Conservation (phyloP, 92 coral and sea anemone genomes). For the Isaurus tuberculatus region DNA sequence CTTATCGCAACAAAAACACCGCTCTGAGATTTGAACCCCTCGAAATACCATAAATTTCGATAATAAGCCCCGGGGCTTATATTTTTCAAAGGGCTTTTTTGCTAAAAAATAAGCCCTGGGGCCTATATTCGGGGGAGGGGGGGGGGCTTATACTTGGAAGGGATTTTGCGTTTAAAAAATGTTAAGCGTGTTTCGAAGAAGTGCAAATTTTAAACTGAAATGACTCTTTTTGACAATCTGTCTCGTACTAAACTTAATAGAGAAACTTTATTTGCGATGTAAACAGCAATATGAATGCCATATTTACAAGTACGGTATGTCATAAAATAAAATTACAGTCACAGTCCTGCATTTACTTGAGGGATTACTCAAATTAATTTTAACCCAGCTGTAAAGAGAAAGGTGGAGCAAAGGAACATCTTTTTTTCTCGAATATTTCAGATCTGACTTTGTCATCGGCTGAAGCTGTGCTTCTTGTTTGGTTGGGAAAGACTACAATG, state of each 20-base stretch:
- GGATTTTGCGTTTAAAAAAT: slow-evolving; percentile 25
- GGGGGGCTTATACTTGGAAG: slow-evolving; percentile 26
- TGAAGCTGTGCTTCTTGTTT: slow-evolving; percentile 60
- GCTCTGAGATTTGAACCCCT: slow-evolving; percentile 15
- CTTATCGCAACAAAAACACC: slow-evolving; percentile 14
- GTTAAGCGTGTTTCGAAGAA: slow-evolving; percentile 30
- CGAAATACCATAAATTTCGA: not conserved
- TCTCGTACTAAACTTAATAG: slow-evolving; percentile 23
- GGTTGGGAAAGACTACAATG: slow-evolving; percentile 45
- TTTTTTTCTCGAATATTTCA: slow-evolving; percentile 19
- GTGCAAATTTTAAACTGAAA: slow-evolving; percentile 30
- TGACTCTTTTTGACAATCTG: slow-evolving; percentile 27
- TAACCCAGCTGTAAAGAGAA: slow-evolving; percentile 14
- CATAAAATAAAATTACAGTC: slow-evolving; percentile 11
- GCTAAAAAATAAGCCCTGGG: slow-evolving; percentile 14
- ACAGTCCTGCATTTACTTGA: slow-evolving; percentile 14
- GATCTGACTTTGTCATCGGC: slow-evolving; percentile 46
- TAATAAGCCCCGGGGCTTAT: slow-evolving; percentile 15
- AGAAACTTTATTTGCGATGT: slow-evolving; percentile 29
- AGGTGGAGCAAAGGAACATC: slow-evolving; percentile 16
- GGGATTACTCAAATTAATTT: slow-evolving; percentile 12
- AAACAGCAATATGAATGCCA: slow-evolving; percentile 18
- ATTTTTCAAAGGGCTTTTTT: slow-evolving; percentile 12
- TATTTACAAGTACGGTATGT: slow-evolving; percentile 12
- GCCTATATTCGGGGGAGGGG: slow-evolving; percentile 18